Conservation (phyloP, 2,113 vertebrate species). For the crab-eating macaque (Macaca fascicularis) region DNA sequence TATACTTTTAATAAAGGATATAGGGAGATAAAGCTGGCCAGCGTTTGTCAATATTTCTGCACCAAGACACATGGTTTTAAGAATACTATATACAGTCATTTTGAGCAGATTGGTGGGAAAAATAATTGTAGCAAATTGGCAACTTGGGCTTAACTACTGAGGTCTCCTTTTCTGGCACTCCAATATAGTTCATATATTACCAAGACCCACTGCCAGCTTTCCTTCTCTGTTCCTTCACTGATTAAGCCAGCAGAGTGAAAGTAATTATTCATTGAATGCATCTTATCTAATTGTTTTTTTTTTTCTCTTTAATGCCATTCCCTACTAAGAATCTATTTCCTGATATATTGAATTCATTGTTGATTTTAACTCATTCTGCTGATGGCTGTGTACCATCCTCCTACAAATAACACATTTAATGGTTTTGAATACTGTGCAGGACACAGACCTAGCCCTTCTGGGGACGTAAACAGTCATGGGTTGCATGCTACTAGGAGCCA, state of each 20-base stretch:
- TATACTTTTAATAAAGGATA: constrained; percentile 63
- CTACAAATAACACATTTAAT: constrained; percentile 16
- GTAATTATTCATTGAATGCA: constrained; percentile 31
- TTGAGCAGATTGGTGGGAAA: constrained; percentile 47
- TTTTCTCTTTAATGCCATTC: neutral
- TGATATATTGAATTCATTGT: constrained; percentile 51
- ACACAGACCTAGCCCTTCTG: constrained; percentile 4
- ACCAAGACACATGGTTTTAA: constrained; percentile 62
- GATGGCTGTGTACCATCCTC: constrained; percentile 8
- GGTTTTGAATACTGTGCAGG: neutral
- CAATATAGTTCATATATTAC: neutral
- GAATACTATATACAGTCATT: constrained; percentile 56
- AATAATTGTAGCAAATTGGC: constrained; percentile 60
- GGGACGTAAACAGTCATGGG: constrained; percentile 46
- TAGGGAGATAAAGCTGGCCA: constrained; percentile 59
- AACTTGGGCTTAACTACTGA: constrained; percentile 62
- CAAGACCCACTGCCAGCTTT: neutral
- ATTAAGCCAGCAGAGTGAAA: neutral
- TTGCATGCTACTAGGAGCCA: constrained; percentile 5
- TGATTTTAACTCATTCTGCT: constrained; percentile 58
- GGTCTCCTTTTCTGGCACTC: constrained; percentile 42
- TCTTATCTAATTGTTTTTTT: neutral
- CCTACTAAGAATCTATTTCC: neutral
- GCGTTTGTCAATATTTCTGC: constrained; percentile 51
- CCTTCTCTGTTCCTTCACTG: constrained; percentile 11